Percentiles rank a stretch among this genome's conserved stretches.
Conservation (phyloP, 2,113 vertebrate species). For the Dendropsophus ebraccatus region DNA sequence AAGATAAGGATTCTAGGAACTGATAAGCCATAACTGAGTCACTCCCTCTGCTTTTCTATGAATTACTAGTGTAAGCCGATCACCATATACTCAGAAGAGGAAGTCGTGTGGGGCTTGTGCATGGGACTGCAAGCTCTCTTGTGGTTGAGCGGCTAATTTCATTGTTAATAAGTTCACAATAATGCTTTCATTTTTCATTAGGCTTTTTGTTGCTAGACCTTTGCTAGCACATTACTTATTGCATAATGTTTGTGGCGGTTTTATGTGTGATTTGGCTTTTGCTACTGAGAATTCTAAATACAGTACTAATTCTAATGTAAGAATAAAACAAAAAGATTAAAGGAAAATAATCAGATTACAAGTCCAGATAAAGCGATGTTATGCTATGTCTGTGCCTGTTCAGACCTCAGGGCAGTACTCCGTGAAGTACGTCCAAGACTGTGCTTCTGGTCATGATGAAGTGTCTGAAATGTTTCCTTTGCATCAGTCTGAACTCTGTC, state of each 20-base stretch:
- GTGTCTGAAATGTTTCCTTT: too few species aligned
- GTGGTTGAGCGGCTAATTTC: background rate
- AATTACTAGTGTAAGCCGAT: background rate
- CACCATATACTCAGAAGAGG: constrained; percentile 25
- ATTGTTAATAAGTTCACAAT: background rate
- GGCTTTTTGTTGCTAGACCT: background rate
- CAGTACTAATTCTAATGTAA: too few species aligned
- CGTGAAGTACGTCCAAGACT: too few species aligned
- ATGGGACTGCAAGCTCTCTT: background rate
- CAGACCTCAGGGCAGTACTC: too few species aligned
- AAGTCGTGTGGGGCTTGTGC: background rate
- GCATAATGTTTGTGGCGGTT: background rate
- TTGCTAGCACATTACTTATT: background rate
- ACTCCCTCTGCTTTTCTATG: constrained; percentile 19
- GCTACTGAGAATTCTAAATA: too few species aligned
- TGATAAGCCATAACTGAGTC: constrained; percentile 5
- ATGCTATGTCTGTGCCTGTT: too few species aligned
- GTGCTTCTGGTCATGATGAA: too few species aligned
- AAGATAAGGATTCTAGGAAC: constrained; percentile 20
- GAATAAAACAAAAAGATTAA: too few species aligned
- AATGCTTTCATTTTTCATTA: background rate
- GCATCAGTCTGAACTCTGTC: too few species aligned
- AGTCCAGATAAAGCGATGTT: too few species aligned
- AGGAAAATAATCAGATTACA: too few species aligned
- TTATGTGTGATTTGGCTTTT: too few species aligned